Base-by-base conservation (phyloP, 2,113 vertebrate genomes). In the Lichenostomus cassidix region DNA sequence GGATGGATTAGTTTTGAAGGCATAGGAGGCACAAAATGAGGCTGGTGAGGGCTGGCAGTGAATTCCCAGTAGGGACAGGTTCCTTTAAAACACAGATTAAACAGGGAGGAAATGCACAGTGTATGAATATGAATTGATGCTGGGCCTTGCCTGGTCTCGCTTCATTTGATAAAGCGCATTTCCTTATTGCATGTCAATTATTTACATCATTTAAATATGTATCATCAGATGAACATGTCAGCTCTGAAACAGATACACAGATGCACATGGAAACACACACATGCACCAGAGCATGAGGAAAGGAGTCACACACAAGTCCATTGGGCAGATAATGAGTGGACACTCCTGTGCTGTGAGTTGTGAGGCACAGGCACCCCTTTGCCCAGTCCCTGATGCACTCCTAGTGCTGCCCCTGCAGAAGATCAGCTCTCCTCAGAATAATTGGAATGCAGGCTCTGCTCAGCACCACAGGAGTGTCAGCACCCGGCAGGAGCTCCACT, bases 1-100 rank as follows among this genome's bases (percentile, higher is more conserved):
- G 90, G 70, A 65, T 68, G 78, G 93, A 96, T 97, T 97, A 95
- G 88, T 93, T 96, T 81, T 87, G 94, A 97, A 96, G 94, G 90
- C 94, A 87, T 33, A 53, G 85, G 44, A 86, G 29, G 69, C 76
- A 76, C 88, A 95, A 94, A 95, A 93, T 24, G 23, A 89, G 88
- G 83, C 93, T 1, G 0, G 58, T 53, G 79, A 96, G 83, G 83
- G 83, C 73, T 90, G 92, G 88, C 62, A 9, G 55, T 86, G 53
- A 96, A 97, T 95, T 94, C 94, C 92, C 95, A 93, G 65, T 58
- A 94, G 96, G 62, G 83, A 78, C 79, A 94, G 60, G 92, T 96
- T 96, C 93, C 86, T 96, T 95, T 96, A 96, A 95, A 97, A 95
- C 90, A 95, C 83, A 92, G 94, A 96, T 95, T 97, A 96, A 95